These are phyloP conservation scores for Acromyrmex charruanus DNA, from an alignment of 1,140 invertebrate genomes.

Conservation along the genomic window DNA sequence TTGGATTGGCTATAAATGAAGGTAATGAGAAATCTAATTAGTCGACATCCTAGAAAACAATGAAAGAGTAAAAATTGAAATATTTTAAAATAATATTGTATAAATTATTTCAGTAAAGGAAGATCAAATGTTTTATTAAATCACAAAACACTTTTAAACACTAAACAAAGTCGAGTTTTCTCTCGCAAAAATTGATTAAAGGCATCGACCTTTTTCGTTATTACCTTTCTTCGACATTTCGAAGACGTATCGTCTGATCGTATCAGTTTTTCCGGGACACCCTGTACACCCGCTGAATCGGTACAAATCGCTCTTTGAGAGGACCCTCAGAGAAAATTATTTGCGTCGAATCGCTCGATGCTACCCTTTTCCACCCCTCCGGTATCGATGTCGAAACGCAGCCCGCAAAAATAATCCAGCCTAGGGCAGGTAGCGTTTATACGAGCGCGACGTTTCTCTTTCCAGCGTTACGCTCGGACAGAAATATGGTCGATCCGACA, in stretches of 20 bases:
- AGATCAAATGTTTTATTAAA: background rate
- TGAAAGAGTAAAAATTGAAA: background rate
- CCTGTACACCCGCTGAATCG: conserved; percentile 43
- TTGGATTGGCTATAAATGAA: background rate
- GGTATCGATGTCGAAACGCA: conserved; percentile 55
- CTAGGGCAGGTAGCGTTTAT: conserved; percentile 56
- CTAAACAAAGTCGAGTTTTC: background rate
- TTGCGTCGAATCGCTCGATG: conserved; percentile 53
- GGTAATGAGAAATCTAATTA: background rate
- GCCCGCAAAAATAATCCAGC: conserved; percentile 60
- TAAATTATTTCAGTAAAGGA: background rate
- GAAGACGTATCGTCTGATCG: background rate
- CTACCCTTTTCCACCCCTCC: background rate
- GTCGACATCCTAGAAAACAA: background rate
- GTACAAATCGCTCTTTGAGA: conserved; percentile 46
- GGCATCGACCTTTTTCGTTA: background rate
- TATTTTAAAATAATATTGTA: background rate
- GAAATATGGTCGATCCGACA: conserved; percentile 61
- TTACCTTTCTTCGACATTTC: conserved; percentile 1
- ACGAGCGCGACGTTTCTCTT: conserved; percentile 57
- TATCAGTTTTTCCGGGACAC: background rate
- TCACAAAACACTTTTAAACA: background rate
- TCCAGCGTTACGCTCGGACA: conserved; percentile 48
- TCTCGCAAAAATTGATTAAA: background rate
- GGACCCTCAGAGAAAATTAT: conserved; percentile 56